Base-by-base conservation (phyloP, 2,113 vertebrate species). In the Formicarius rufipectus region DNA sequence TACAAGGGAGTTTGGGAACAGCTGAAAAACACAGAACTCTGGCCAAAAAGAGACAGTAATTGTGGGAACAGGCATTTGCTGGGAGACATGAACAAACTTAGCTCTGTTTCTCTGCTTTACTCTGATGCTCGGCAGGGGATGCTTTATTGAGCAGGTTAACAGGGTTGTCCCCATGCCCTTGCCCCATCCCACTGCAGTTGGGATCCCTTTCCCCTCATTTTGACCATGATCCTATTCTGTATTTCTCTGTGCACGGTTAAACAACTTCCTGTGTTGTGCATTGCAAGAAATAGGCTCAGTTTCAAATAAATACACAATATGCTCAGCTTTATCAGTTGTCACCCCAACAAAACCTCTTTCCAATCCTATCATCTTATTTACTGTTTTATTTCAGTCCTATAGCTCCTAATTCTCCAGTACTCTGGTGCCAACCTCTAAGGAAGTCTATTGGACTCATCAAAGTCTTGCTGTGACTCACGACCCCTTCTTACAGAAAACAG, bases 1-100 rank as follows among this genome's bases (percentile, higher is more conserved):
- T 64, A 25, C 75, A 25, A 84, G 56, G 64, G 28, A 90, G 90
- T 50, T n/a, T 76, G 85, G 92, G 92, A 96, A 93, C 59, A 95
- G 85, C 66, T 90, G n/a, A 95, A 95, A 93, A 93, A 81, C 50
- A 95, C 60, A 80, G 89, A 89, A 89, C 64, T 95, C 76, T 84
- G 86, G 83, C 94, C 92, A 94, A 90, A 82, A 93, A 87, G 76
- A 94, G 79, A 77, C 63, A 77, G 83, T 68, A 63, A 39, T 50
- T 77, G 52, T 89, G 52, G 93, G 88, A 95, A 55, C 42, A 92
- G 69, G 42, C 71, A 30, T 93, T 84, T 91, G 37, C 64, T 81
- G 79, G 83, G 68, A 71, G 49, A 71, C 0, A 4, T 84, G 68
- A 90, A 62, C 73, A 71, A 44, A 67, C 19, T 90, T 90, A 89